Conservation (phyloP, 2,113 vertebrate species). For the Corynorhinus townsendii region DNA sequence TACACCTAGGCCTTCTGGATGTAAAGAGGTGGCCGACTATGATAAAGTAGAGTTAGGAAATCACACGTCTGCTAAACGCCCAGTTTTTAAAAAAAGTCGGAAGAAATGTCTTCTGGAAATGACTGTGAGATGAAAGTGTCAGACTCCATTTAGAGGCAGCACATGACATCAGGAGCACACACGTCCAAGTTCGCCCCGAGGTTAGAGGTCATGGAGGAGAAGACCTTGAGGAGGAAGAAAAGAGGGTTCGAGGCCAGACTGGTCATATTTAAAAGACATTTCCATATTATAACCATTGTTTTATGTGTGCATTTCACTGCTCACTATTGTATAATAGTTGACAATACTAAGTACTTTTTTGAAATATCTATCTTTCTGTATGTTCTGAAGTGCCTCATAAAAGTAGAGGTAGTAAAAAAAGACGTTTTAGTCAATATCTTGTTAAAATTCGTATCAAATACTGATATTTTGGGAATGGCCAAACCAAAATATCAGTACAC, state of each 20-base stretch:
- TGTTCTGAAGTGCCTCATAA: constrained; percentile 54
- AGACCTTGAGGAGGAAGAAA: neutral
- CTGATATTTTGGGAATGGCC: neutral
- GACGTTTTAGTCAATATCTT: constrained; percentile 5
- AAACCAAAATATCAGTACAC: neutral
- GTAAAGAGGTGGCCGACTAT: constrained; percentile 27
- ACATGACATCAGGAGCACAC: neutral
- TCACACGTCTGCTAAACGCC: neutral
- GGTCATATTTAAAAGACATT: neutral
- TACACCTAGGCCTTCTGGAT: neutral
- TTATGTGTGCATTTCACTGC: neutral
- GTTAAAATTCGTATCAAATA: neutral
- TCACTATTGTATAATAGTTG: neutral
- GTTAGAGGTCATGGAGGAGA: neutral
- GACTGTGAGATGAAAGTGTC: constrained; percentile 1
- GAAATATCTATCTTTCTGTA: neutral
- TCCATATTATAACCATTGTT: neutral
- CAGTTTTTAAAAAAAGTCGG: neutral
- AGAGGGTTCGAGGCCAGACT: neutral
- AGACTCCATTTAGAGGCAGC: neutral
- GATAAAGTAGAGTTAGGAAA: constrained; percentile 44
- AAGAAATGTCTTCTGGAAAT: constrained; percentile 30
- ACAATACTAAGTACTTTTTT: neutral
- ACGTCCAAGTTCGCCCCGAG: neutral
- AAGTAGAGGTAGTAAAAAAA: constrained; percentile 19